Base-by-base conservation (phyloP, 2,113 vertebrate genomes). In the Coptodon bakossiorum region DNA sequence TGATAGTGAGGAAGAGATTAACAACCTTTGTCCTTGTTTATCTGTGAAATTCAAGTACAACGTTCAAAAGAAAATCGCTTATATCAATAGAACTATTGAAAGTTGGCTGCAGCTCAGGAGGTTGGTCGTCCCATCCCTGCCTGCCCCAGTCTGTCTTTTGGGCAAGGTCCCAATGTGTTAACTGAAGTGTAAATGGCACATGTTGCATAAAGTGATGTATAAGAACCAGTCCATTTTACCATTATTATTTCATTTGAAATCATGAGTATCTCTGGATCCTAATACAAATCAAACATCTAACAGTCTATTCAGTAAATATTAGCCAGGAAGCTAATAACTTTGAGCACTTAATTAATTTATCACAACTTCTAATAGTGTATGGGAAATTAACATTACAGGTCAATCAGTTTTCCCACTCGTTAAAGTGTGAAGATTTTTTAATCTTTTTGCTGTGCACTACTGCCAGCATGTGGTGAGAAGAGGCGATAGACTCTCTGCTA, bases 381-480 rank as follows among this genome's bases (percentile, higher is more conserved):
- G 19, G 61, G 34, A 68, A 38, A 68, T 22, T 38, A 66, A 66
- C 19, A 66, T 66, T 22, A 48, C 40, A 48, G 2, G 66, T 45
- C 43, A 48, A 12, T 78, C 45, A 31, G 14, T 52, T 78, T 78
- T 34, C 45, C 17, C 29, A 80, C 31, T 52, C 52, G n/a, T 24
- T 38, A 36, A 16, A 27, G 10, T 29, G 11, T 34, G 27, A 29
- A 5, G 8, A 4, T 53, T 11, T 38, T 48, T 36, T 29, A 13
- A 57, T 80, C 16, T 29, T 53, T 86, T 50, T 82, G 84, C 71
- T 86, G 83, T 7, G 13, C 91, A 88, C 86, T 94, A 17, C 90
- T 93, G 94, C 94, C 91, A n/a, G 9, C 93, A 53, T 89, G 91
- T 96, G 95, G 94, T 82, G 71, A 88, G 31, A 71, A 36, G 14